These are phyloP conservation scores for Tinea pellionella DNA, from an alignment of 2,888 invertebrate species.

Conservation along the genomic window DNA sequence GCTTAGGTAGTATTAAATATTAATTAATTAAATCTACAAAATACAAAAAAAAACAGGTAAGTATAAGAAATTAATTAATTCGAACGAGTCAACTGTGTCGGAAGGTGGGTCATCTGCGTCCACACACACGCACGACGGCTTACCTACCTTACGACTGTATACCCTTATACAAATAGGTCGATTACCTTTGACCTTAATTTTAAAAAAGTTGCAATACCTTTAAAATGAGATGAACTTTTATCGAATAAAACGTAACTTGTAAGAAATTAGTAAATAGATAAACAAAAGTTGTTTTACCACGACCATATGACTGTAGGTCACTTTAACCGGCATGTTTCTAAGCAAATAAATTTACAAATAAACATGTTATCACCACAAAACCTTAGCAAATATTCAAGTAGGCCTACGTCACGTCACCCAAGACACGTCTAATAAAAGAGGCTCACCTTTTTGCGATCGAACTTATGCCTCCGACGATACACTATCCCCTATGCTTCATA, in stretches of 20 bases:
- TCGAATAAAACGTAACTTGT: too few relatives aligned
- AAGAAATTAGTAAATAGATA: too few relatives aligned
- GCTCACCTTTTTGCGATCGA: conserved; percentile 25
- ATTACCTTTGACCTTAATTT: background rate
- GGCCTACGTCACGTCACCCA: conserved; percentile 19
- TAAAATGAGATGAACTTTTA: too few relatives aligned
- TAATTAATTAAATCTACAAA: too few relatives aligned
- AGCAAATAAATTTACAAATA: background rate
- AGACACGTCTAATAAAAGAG: conserved; percentile 19
- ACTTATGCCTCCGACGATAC: conserved; percentile 34
- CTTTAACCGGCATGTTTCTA: background rate
- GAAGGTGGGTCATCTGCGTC: background rate
- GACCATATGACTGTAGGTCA: too few relatives aligned
- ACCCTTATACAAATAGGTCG: background rate
- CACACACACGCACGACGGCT: background rate
- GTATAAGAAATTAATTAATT: too few relatives aligned
- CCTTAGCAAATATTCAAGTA: conserved; percentile 15
- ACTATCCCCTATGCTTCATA: conserved; percentile 60
- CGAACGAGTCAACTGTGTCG: background rate
- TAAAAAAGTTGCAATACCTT: background rate
- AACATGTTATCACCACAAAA: background rate
- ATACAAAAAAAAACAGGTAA: too few relatives aligned
- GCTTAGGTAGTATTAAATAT: too few relatives aligned
- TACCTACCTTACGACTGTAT: background rate
- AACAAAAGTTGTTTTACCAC: too few relatives aligned